Percentiles rank a stretch among this genome's conserved stretches.
These are phyloP conservation scores for Bembecia ichneumoniformis DNA, from an alignment of 2,888 invertebrate species.

Conservation along the genomic window DNA sequence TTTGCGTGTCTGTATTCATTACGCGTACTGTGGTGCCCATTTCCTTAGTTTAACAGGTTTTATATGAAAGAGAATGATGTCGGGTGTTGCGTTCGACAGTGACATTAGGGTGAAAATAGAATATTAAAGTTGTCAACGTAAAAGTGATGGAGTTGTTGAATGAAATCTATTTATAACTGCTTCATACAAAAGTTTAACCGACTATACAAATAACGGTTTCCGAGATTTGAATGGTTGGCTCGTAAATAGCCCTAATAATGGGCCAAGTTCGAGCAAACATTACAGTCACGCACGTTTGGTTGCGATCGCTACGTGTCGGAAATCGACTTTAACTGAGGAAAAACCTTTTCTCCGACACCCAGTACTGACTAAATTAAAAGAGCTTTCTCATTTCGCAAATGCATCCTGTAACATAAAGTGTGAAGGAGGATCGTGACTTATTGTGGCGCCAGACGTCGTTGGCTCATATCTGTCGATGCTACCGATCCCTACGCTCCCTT, in stretches of 20 bases:
- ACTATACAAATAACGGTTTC: conserved; percentile 12
- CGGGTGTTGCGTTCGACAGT: neutral
- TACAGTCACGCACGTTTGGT: conserved; percentile 16
- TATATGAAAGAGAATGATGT: neutral
- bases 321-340: neutral
- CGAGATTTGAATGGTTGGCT: conserved; percentile 15
- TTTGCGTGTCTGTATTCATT: conserved; percentile 27
- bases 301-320: conserved; percentile 1
- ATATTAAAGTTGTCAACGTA: neutral
- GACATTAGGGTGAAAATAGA: neutral
- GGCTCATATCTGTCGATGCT: conserved; percentile 14
- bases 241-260: conserved; percentile 16
- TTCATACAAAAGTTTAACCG: conserved; percentile 1
- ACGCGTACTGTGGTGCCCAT: conserved; percentile 7
- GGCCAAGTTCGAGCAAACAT: conserved; percentile 18
- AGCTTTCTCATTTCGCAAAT: conserved; percentile 36
- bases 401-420: conserved; percentile 30
- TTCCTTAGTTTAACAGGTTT: neutral
- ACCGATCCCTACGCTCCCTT: conserved; percentile 15
- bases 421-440: conserved; percentile 23
- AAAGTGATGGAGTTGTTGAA: conserved; percentile 4
- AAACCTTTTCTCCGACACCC: conserved; percentile 4
- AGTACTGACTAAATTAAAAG: conserved; percentile 19
- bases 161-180: conserved; percentile 10
- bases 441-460: conserved; percentile 22